These are phyloP conservation scores for Aphis craccivora DNA, from an alignment of 1,140 invertebrate genomes.

Conservation along the genomic window DNA sequence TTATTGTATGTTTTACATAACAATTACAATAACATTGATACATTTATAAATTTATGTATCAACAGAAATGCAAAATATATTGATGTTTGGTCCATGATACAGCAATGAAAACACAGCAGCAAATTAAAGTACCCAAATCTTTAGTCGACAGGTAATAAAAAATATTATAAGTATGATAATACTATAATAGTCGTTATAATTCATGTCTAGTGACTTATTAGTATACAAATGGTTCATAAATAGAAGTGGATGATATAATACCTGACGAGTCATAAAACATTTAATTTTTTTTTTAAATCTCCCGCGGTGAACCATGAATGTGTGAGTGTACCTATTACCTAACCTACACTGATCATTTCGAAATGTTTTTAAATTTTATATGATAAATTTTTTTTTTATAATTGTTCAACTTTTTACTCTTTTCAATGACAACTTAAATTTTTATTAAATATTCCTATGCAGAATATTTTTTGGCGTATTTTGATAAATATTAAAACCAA, in stretches of 20 bases:
- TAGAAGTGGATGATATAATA: background rate
- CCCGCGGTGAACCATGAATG: background rate
- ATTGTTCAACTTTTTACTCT: background rate
- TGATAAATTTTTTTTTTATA: no score
- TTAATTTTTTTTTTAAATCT: background rate
- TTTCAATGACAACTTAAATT: background rate
- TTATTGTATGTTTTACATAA: no score
- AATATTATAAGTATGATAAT: background rate
- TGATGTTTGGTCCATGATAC: background rate
- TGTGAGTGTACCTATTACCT: background rate
- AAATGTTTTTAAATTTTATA: no score
- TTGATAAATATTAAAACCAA: background rate
- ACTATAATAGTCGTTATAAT: background rate
- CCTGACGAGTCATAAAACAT: background rate
- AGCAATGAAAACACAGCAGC: background rate
- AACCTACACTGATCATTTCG: no score
- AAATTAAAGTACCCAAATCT: background rate
- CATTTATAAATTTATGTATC: background rate
- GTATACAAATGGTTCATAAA: background rate
- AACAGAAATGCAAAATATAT: background rate
- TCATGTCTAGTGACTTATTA: background rate
- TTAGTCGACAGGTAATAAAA: background rate
- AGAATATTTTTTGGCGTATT: background rate
- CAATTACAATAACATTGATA: no score
- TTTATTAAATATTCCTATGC: no score